phyloP scores from a whole-genome alignment of 2,113 vertebrate genomes.

The Neolamprologus ventralis region DNA sequence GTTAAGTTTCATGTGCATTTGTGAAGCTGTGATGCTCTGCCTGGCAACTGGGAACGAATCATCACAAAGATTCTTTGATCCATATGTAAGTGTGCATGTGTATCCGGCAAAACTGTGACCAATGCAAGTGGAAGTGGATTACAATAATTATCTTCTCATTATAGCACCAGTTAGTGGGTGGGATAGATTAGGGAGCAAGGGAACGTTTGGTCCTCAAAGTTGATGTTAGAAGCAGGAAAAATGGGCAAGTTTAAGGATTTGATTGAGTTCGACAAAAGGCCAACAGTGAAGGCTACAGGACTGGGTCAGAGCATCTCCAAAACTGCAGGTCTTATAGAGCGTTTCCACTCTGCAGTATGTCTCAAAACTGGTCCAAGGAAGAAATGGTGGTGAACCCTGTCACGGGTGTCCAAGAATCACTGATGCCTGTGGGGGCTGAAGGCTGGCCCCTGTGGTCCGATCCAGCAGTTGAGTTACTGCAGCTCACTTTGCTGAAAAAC shows the following conservation, averaged over 20 bases:
- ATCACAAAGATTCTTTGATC: background rate
- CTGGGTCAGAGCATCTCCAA: background rate
- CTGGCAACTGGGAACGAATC: background rate
- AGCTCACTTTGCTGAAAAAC: background rate
- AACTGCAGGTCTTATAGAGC: accelerated
- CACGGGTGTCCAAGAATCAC: background rate
- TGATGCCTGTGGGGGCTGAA: background rate
- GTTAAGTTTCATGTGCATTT: background rate
- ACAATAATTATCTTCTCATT: background rate
- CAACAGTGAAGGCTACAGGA: background rate
- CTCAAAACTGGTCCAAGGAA: background rate
- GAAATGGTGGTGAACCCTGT: background rate
- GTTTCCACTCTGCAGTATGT: background rate
- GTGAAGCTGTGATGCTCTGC: background rate
- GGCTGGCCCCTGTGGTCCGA: background rate
- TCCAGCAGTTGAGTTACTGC: background rate
- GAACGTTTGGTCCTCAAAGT: background rate
- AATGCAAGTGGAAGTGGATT: background rate
- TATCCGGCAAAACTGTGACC: background rate
- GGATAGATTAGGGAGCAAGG: background rate
- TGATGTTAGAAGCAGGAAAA: background rate
- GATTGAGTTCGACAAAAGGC: background rate
- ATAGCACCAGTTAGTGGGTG: background rate
- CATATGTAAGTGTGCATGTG: accelerated
- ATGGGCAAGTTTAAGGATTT: background rate